These are phyloP conservation scores for Gymnobelideus leadbeateri DNA, from an alignment of 2,113 vertebrate species.

Conservation along the genomic window DNA sequence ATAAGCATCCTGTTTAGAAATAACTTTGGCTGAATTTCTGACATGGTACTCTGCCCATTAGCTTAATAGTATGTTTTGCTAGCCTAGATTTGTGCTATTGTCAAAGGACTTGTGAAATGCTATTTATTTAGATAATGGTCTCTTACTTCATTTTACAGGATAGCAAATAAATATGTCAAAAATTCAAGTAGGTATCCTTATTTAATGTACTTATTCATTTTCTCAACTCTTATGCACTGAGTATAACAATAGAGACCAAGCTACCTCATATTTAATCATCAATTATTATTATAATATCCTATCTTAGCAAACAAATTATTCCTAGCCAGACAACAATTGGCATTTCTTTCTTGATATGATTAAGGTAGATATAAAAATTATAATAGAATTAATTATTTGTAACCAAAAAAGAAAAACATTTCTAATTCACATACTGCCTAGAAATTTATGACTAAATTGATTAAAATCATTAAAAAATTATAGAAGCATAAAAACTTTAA, in stretches of 20 bases:
- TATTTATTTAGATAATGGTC: neutral
- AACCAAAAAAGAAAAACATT: neutral
- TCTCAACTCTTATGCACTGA: neutral
- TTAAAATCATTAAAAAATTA: neutral
- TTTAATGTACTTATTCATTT: neutral
- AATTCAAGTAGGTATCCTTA: neutral
- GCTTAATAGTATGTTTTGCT: neutral
- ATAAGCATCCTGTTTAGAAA: neutral
- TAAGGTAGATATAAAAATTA: constrained; percentile 67
- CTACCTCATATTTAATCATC: constrained; percentile 39
- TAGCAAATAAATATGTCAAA: neutral
- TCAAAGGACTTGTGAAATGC: neutral
- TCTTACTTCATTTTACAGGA: neutral
- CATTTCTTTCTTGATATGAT: constrained; percentile 59
- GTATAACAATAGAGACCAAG: constrained; percentile 4
- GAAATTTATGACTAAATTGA: neutral
- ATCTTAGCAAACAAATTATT: constrained; percentile 17
- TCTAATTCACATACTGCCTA: neutral
- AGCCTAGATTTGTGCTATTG: neutral
- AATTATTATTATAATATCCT: constrained; percentile 28
- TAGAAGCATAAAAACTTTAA: too few relatives aligned
- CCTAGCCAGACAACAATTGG: constrained; percentile 34
- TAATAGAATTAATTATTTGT: constrained; percentile 53
- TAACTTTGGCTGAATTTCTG: neutral
- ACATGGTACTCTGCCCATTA: neutral